Evolutionary conservation across 2,888 invertebrate genomes (phyloP), one percentile per base, ranked within the genome.

Genomic region (Macrosiphum euphorbiae): DNA sequence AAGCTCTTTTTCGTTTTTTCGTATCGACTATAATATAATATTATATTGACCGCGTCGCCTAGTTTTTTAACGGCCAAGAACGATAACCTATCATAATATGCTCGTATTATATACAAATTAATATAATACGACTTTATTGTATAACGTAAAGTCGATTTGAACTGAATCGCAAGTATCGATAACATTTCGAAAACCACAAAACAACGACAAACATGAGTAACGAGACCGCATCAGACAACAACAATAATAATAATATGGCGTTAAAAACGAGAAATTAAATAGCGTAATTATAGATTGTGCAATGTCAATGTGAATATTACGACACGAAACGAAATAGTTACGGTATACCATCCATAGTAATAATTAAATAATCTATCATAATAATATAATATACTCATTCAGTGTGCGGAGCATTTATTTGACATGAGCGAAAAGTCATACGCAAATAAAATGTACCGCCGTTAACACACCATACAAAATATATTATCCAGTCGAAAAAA

Each of bases 271-370:
- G n/a, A 61, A 90, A 89, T 89, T 61, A 89, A 89, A 89, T n/a
- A n/a, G 16, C 28, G 41, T n/a, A 47, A 61, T 67, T 67, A 90
- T 90, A 67, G 3, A 47, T n/a, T 90, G 26, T 61, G 61, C 61
- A 20, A 67, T n/a, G 44, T 61, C 61, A 61, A 61, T 28, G n/a
- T 44, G n/a, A 58, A 90, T 90, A 90, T 90, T 61, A 90, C 90
- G n/a, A 90, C 35, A 78, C 47, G n/a, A 24, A 89, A 44, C 61
- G 16, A 67, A n/a, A 61, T 47, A 90, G 47, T 47, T 52, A 55
- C 44, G 26, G 58, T 67, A 67, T 67, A 67, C 67, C 61, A 67
- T 67, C 67, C 20, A 78, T 78, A 78, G 35, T 35, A 35, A 35
- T 78, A 44, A 44, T 44, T 44, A 44, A 44, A 44, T 44, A 78